A percentile compares a stretch with the other conserved stretches of the same genome.
Conservation (phyloP, 1,140 invertebrate genomes). For the Bombus cullumanus region DNA sequence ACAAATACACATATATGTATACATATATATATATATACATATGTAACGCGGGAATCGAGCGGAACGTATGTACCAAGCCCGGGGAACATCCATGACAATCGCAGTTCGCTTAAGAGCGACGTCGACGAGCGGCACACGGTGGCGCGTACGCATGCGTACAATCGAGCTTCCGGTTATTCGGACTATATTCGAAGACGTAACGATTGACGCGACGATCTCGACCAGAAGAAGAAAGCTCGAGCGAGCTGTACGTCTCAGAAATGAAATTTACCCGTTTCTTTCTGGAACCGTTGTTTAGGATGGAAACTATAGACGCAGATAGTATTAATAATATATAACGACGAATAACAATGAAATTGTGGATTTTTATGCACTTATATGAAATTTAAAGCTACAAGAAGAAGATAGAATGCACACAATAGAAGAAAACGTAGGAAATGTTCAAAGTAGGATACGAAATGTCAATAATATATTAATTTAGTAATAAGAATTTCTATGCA, state of each 20-base stretch:
- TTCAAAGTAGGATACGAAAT: too few species aligned
- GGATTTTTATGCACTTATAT: too few species aligned
- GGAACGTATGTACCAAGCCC: slow-evolving; percentile 51
- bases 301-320: too few species aligned
- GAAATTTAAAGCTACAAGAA: too few species aligned
- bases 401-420: too few species aligned
- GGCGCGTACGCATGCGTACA: not conserved
- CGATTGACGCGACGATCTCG: not conserved
- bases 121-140: slow-evolving; percentile 1
- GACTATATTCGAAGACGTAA: slow-evolving; percentile 32
- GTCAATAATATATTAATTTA: too few species aligned
- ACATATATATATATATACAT: not conserved
- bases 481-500: too few species aligned
- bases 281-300: not conserved
- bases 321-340: too few species aligned
- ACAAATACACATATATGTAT: too few species aligned
- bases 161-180: slow-evolving; percentile 8
- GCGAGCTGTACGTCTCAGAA: not conserved
- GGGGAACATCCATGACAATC: slow-evolving; percentile 47
- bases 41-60: slow-evolving; percentile 43
- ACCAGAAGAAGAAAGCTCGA: not conserved
- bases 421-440: too few species aligned
- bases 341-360: too few species aligned
- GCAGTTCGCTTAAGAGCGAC: slow-evolving; percentile 41
- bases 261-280: not conserved